These are phyloP conservation scores for Parauchenoglanis ngamensis DNA, from an alignment of 2,797 vertebrate species.

Conservation along the genomic window DNA sequence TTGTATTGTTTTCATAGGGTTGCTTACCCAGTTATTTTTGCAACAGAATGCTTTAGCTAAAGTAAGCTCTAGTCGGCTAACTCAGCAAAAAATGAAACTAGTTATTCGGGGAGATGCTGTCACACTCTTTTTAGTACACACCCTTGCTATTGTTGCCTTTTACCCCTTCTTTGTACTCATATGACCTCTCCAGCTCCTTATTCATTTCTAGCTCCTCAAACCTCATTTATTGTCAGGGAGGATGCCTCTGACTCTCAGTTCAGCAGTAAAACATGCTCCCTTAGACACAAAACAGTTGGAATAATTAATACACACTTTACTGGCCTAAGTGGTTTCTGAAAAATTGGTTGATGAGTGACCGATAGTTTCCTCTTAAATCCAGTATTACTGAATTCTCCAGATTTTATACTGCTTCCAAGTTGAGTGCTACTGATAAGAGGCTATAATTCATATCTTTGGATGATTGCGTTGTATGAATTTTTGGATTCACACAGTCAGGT, in stretches of 20 bases:
- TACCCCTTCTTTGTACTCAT: slow-evolving; percentile 16
- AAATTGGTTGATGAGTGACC: slow-evolving; percentile 17
- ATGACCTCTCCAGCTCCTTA: slow-evolving; percentile 27
- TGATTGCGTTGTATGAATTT: background rate
- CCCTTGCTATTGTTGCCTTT: background rate
- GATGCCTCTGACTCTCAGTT: slow-evolving; percentile 29
- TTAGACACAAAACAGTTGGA: background rate
- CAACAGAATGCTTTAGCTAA: background rate
- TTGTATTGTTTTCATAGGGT: background rate
- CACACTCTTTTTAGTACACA: background rate
- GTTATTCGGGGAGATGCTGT: slow-evolving; percentile 12
- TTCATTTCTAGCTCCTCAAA: slow-evolving; percentile 38
- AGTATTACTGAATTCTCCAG: background rate
- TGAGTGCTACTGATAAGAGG: slow-evolving; percentile 21
- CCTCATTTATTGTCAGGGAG: slow-evolving; percentile 18
- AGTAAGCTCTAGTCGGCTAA: background rate
- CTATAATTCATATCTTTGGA: slow-evolving; percentile 19
- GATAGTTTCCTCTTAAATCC: slow-evolving; percentile 34
- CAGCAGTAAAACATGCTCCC: slow-evolving; percentile 18
- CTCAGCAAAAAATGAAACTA: background rate
- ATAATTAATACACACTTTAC: slow-evolving; percentile 9
- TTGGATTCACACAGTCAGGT: slow-evolving; percentile 3
- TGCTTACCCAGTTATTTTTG: background rate
- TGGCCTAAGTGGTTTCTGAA: slow-evolving; percentile 6
- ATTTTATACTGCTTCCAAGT: background rate